These are phyloP conservation scores for Embidobia sp. DNA, from an alignment of 2,888 invertebrate genomes.

Conservation along the genomic window DNA sequence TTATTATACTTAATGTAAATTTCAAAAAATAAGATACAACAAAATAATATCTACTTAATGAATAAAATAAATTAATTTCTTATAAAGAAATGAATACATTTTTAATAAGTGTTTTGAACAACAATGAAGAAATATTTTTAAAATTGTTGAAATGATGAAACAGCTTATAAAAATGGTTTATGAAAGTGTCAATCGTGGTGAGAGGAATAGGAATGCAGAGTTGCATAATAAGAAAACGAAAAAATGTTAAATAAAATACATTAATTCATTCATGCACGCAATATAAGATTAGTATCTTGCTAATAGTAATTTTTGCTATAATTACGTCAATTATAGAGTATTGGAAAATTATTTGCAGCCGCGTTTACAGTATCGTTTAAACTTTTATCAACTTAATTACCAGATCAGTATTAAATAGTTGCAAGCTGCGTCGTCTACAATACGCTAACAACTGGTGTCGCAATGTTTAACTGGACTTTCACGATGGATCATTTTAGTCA, in stretches of 20 bases:
- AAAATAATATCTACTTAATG: too few species aligned
- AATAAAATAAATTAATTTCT: too few species aligned
- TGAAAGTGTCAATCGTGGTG: too few species aligned
- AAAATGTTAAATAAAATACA: neutral
- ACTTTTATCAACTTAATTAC: constrained; percentile 4
- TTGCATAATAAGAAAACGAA: constrained; percentile 13
- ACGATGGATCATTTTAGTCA: constrained; percentile 73
- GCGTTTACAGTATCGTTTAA: too few species aligned
- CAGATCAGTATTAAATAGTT: constrained; percentile 57
- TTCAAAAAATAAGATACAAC: too few species aligned
- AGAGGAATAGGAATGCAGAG: constrained; percentile 5
- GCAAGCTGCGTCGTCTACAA: constrained; percentile 57
- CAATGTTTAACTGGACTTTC: constrained; percentile 74
- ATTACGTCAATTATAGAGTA: constrained; percentile 2
- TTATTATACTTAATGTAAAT: too few species aligned
- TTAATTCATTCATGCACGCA: neutral
- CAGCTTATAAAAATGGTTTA: too few species aligned
- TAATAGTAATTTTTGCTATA: constrained; percentile 9
- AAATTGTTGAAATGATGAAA: too few species aligned
- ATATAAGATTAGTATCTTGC: constrained; percentile 4
- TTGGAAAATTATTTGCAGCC: too few species aligned
- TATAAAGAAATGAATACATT: too few species aligned
- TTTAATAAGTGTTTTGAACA: too few species aligned
- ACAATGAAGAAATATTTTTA: too few species aligned
- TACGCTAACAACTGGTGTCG: constrained; percentile 64